Percentiles rank a stretch among this genome's conserved stretches.
phyloP scores from a whole-genome alignment of 2,888 invertebrate genomes.

The Malthinus seriepunctatus region DNA sequence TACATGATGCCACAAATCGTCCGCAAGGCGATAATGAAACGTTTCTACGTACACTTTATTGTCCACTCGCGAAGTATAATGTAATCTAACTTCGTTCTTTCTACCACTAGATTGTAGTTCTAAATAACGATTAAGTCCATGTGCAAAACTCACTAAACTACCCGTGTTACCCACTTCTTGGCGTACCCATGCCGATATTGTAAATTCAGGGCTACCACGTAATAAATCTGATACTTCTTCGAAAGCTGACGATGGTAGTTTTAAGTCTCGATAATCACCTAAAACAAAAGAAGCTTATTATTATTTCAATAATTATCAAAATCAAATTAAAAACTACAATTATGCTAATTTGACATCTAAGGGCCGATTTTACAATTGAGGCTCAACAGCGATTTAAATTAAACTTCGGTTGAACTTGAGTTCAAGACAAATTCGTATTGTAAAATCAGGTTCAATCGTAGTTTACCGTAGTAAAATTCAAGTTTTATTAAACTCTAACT shows the following conservation, averaged over 20 bases:
- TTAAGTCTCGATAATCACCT: constrained; percentile 76
- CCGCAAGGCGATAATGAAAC: constrained; percentile 85
- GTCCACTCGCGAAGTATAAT: constrained; percentile 73
- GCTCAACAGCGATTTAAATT: too few relatives aligned
- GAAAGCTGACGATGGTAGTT: constrained; percentile 70
- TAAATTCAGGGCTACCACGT: constrained; percentile 76
- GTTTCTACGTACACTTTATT: constrained; percentile 76
- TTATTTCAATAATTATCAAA: neutral
- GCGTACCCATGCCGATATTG: constrained; percentile 74
- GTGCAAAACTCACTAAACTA: constrained; percentile 80
- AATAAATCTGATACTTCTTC: constrained; percentile 70
- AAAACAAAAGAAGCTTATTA: constrained; percentile 38
- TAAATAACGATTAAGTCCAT: constrained; percentile 82
- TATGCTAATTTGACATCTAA: too few relatives aligned
- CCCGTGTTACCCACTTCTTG: constrained; percentile 84
- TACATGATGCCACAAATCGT: constrained; percentile 86
- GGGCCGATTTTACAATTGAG: too few relatives aligned
- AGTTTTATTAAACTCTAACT: too few relatives aligned
- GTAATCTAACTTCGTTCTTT: constrained; percentile 82
- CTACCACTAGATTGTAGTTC: constrained; percentile 91
- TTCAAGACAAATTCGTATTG: too few relatives aligned
- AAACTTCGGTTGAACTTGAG: too few relatives aligned
- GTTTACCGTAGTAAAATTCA: too few relatives aligned
- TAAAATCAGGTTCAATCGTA: too few relatives aligned
- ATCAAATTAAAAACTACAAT: neutral